Percentiles rank a stretch among this genome's conserved stretches.
Evolutionary conservation across 2,888 invertebrate genomes (phyloP).

Genomic region (Tipula vernalis): DNA sequence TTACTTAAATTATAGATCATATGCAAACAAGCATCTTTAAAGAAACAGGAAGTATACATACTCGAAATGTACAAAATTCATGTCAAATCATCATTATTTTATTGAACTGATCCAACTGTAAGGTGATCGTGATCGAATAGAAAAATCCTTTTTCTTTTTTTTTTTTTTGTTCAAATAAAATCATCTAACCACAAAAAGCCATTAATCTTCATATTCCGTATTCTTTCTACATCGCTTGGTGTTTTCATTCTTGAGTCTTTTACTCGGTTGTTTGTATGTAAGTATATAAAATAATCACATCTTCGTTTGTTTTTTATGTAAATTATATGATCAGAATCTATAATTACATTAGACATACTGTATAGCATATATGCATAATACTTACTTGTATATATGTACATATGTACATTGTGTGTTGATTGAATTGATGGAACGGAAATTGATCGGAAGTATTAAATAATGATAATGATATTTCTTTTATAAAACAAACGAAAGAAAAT

Average conservation of each 20-base stretch:
- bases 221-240: background rate
- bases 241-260: background rate
- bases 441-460: constrained; percentile 4
- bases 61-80: background rate
- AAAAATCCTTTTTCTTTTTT: background rate
- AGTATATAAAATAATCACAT: background rate
- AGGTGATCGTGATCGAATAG: background rate
- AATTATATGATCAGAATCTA: constrained; percentile 4
- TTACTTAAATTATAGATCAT: background rate
- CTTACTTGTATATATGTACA: background rate
- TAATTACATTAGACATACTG: background rate
- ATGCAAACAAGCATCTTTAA: background rate
- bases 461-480: background rate
- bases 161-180: background rate
- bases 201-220: background rate
- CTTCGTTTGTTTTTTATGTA: background rate
- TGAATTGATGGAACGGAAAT: background rate
- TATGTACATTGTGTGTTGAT: background rate
- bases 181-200: background rate
- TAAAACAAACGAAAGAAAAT: background rate
- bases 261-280: background rate
- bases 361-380: background rate
- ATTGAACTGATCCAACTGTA: background rate
- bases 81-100: background rate
- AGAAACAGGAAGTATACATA: background rate